Conservation (phyloP, 2,797 vertebrate species). For the Sebastes iracundus region DNA sequence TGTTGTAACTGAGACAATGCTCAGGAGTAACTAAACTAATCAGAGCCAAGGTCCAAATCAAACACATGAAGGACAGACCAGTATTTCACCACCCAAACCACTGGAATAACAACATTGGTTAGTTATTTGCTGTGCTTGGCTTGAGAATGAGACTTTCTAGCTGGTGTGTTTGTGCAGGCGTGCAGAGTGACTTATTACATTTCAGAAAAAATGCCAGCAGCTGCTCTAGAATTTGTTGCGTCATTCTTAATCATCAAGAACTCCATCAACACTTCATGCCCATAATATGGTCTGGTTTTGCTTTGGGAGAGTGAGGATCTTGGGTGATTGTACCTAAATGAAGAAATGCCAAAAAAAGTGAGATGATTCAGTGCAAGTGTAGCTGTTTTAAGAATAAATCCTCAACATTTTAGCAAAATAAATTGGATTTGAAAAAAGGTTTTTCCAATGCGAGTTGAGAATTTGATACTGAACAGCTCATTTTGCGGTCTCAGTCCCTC, state of each 20-base stretch:
- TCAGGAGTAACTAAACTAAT: constrained; percentile 14
- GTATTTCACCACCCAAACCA: not conserved
- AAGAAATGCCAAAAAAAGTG: not conserved
- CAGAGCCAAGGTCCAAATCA: constrained; percentile 18
- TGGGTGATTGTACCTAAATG: constrained; percentile 13
- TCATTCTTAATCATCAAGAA: not conserved
- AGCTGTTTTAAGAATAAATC: not conserved
- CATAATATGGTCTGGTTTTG: constrained; percentile 1
- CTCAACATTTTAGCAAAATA: not conserved
- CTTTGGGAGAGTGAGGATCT: not conserved
- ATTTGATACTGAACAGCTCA: not conserved
- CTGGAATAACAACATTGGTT: not conserved
- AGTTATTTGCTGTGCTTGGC: constrained; percentile 43
- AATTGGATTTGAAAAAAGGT: not conserved
- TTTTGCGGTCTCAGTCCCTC: not conserved
- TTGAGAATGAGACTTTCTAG: constrained; percentile 14
- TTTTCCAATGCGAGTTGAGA: not conserved
- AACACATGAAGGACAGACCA: not conserved
- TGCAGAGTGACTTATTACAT: constrained; percentile 5
- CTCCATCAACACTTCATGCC: not conserved
- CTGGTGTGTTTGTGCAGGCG: constrained; percentile 6
- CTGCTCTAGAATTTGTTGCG: constrained; percentile 6
- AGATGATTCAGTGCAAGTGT: not conserved
- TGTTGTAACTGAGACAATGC: not conserved
- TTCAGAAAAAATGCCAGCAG: constrained; percentile 7